phyloP scores from a whole-genome alignment of 2,888 invertebrate genomes.

The Galeruca laticollis region DNA sequence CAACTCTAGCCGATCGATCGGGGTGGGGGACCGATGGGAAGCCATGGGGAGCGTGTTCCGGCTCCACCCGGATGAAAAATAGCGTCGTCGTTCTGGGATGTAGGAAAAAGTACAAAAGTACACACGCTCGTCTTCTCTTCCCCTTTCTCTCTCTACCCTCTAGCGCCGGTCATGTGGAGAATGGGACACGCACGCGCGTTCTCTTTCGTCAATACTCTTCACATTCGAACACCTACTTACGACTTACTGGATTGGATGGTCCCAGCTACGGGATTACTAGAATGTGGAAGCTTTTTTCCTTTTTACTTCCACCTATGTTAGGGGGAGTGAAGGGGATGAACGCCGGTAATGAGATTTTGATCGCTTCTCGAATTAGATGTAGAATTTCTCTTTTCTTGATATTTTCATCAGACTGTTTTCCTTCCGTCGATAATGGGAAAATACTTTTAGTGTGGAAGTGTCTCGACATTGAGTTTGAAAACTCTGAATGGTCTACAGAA shows the following conservation, averaged over 20 bases:
- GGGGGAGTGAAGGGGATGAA: constrained; percentile 28
- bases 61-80: constrained; percentile 67
- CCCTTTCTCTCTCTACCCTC: constrained; percentile 43
- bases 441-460: constrained; percentile 20
- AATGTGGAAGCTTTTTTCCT: constrained; percentile 36
- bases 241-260: constrained; percentile 59
- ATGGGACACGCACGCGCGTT: constrained; percentile 63
- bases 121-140: constrained; percentile 60
- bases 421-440: constrained; percentile 28
- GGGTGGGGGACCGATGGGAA: constrained; percentile 46
- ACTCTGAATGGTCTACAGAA: not conserved
- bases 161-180: constrained; percentile 60
- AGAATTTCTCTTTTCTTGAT: constrained; percentile 32
- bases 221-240: constrained; percentile 66
- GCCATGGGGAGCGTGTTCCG: constrained; percentile 51
- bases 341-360: constrained; percentile 40
- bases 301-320: constrained; percentile 37
- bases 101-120: constrained; percentile 64
- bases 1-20: constrained; percentile 55
- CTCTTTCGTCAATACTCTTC: constrained; percentile 65
- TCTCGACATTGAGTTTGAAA: constrained; percentile 13
- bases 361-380: constrained; percentile 38
- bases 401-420: constrained; percentile 27
- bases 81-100: constrained; percentile 59
- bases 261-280: constrained; percentile 35